Evolutionary conservation across 2,113 vertebrate species (phyloP).

Genomic region (Tangachromis dhanisi): DNA sequence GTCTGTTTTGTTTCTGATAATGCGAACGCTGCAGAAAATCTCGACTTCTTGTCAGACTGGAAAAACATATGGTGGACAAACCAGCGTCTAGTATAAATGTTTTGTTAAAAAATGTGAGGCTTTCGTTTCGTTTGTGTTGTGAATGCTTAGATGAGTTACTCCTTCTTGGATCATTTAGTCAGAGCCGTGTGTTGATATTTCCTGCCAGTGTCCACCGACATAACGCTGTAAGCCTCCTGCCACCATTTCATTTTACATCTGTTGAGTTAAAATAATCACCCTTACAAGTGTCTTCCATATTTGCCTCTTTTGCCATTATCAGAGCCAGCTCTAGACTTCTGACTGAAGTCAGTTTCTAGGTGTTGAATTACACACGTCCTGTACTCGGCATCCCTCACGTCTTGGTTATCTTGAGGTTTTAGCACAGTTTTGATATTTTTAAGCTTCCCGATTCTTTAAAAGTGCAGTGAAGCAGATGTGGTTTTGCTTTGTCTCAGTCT

Average conservation of each 20-base stretch:
- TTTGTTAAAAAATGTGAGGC: neutral
- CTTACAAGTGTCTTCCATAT: neutral
- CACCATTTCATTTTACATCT: neutral
- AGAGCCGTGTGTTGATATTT: neutral
- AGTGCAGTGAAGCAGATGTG: neutral
- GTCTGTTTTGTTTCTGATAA: conserved; percentile 52
- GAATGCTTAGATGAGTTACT: neutral
- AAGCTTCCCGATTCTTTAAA: neutral
- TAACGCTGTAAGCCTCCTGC: neutral
- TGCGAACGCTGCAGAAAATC: neutral
- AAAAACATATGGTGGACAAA: neutral
- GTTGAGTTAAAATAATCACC: neutral
- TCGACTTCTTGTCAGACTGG: neutral
- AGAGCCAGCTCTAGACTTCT: neutral
- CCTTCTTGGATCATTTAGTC: neutral
- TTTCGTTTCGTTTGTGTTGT: neutral
- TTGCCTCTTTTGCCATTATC: neutral
- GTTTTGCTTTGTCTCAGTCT: neutral
- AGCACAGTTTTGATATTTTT: neutral
- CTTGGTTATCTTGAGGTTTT: neutral
- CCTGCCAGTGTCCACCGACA: neutral
- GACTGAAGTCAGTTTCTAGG: neutral
- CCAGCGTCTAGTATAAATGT: neutral
- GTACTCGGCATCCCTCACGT: neutral
- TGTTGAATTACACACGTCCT: neutral